Evolutionary conservation across 2,113 vertebrate genomes (phyloP).

Genomic region (Beaufortia kweichowensis): DNA sequence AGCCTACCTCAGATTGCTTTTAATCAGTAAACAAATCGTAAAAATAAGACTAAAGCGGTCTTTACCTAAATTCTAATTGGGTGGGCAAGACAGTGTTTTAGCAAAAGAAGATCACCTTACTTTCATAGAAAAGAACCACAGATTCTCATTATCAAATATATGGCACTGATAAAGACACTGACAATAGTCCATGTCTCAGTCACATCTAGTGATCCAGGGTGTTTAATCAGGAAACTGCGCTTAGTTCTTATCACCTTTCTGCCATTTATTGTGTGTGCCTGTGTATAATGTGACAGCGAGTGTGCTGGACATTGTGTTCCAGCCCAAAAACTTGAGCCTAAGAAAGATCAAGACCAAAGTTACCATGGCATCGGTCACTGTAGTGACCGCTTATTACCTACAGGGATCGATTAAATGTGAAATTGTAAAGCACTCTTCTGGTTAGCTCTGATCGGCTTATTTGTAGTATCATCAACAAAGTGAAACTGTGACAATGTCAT

Average conservation of each 20-base stretch:
- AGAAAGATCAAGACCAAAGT: slow-evolving; percentile 18
- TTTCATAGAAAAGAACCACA: too few species aligned
- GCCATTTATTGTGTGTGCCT: neutral
- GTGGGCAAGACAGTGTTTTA: too few species aligned
- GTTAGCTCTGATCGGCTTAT: slow-evolving; percentile 13
- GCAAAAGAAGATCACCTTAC: too few species aligned
- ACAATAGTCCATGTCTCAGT: too few species aligned
- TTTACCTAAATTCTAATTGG: too few species aligned
- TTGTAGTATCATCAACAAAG: slow-evolving; percentile 18
- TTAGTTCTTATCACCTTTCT: neutral
- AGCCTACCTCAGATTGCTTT: too few species aligned
- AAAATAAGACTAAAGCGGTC: too few species aligned
- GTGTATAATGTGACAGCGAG: neutral
- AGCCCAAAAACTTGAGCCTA: neutral
- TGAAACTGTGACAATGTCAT: neutral
- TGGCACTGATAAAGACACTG: too few species aligned
- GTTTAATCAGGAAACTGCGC: neutral
- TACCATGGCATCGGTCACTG: slow-evolving; percentile 28
- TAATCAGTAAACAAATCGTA: too few species aligned
- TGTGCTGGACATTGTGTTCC: neutral
- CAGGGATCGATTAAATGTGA: slow-evolving; percentile 13
- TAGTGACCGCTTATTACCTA: slow-evolving; percentile 34
- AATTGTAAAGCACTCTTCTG: neutral
- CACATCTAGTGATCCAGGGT: too few species aligned
- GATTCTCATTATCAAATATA: too few species aligned